Percentiles rank a stretch among this genome's conserved stretches.
phyloP scores from a whole-genome alignment of 23 tunicate species.

The Diplosoma virens region DNA sequence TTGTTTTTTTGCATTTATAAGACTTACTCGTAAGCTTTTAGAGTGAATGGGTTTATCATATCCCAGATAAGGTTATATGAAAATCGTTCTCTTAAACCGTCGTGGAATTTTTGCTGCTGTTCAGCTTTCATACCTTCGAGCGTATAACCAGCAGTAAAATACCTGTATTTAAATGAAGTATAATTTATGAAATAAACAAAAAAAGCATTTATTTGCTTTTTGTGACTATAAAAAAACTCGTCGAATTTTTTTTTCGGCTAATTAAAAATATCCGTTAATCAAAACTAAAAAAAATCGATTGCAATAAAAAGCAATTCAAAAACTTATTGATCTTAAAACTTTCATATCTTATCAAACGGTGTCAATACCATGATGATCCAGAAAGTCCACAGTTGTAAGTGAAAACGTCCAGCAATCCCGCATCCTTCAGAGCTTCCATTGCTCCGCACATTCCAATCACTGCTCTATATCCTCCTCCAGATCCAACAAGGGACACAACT shows the following conservation, averaged over 20 bases:
- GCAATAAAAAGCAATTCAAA: not conserved
- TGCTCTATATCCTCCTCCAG: constrained; percentile 89
- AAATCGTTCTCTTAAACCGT: constrained; percentile 25
- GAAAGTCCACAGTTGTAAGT: constrained; percentile 73
- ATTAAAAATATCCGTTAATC: not conserved
- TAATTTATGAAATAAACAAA: not conserved
- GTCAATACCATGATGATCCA: constrained; percentile 72
- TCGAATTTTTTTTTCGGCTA: too few relatives aligned
- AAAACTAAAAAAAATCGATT: not conserved
- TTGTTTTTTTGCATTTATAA: not conserved
- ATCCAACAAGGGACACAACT: constrained; percentile 61
- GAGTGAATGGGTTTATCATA: constrained; percentile 14
- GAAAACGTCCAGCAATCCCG: constrained; percentile 62
- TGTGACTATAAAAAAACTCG: too few relatives aligned
- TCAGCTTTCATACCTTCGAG: constrained; percentile 25
- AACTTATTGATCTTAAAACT: not conserved
- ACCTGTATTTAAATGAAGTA: constrained; percentile 33
- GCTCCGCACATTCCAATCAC: constrained; percentile 79
- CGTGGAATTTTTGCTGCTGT: constrained; percentile 33
- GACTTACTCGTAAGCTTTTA: constrained; percentile 22
- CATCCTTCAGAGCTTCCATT: constrained; percentile 82
- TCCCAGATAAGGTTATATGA: constrained; percentile 1
- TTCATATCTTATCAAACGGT: not conserved
- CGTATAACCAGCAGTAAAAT: constrained; percentile 48
- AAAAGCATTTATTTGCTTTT: too few relatives aligned